Percentiles rank a stretch among this genome's conserved stretches.
phyloP scores from a whole-genome alignment of 2,797 vertebrate species.

The Prionace glauca region DNA sequence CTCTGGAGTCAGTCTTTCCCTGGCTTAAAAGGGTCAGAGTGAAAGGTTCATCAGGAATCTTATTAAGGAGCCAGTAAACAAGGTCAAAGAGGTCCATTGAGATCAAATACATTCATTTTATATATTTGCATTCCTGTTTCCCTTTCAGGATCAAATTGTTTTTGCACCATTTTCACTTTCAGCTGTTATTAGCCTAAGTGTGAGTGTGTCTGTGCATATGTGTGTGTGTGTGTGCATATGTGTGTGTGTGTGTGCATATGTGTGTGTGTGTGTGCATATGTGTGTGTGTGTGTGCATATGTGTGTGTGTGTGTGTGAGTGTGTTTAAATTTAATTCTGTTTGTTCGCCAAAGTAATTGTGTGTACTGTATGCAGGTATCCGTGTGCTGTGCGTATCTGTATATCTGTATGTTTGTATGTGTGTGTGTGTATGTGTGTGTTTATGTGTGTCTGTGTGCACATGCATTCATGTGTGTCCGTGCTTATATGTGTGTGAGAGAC shows the following conservation, averaged over 20 bases:
- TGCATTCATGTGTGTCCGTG: not conserved
- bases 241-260: not conserved
- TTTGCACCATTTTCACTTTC: not conserved
- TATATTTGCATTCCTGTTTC: slow-evolving; percentile 37
- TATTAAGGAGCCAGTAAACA: slow-evolving; percentile 43
- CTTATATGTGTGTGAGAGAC: not conserved
- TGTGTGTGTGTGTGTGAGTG: not conserved
- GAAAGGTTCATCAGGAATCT: slow-evolving; percentile 46
- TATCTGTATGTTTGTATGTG: not conserved
- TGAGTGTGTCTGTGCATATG: not conserved
- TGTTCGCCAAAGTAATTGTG: too few species aligned
- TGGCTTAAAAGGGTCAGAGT: slow-evolving; percentile 40
- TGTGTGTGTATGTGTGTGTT: not conserved
- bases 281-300: not conserved
- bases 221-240: not conserved
- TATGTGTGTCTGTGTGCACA: not conserved
- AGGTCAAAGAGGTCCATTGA: slow-evolving; percentile 43
- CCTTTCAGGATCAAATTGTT: not conserved
- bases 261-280: not conserved
- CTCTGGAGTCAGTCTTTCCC: slow-evolving; percentile 43
- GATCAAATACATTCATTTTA: slow-evolving; percentile 41
- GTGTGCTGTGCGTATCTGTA: not conserved
- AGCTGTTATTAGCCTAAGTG: not conserved
- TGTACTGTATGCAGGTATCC: not conserved
- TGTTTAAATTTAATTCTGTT: not conserved